Base-by-base conservation (phyloP, 1,140 invertebrate species). In the Cheumatopsyche charites region DNA sequence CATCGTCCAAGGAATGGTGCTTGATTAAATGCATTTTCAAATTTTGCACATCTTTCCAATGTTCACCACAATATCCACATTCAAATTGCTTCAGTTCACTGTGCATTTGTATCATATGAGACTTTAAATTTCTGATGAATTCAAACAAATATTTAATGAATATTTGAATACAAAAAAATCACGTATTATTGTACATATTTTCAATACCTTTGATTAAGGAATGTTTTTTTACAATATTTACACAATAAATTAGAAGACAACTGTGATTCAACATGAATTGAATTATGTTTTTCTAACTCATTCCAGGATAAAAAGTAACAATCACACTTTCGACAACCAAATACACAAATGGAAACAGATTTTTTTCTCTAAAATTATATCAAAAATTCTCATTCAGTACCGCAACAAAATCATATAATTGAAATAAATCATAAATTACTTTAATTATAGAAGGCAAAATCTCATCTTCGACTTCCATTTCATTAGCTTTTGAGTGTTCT, bases 31-130 rank as follows among this genome's bases (percentile, higher is more conserved):
- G 73, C 0, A 47, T n/a, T 49, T 49, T 65, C 12, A 74, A 68
- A 0, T 41, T 21, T 12, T 15, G 41, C 5, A 69, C 36, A 42
- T 62, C 26, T 23, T 52, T 52, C 55, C 68, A 74, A 15, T 29
- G 62, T 5, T 62, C 62, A 15, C 45, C 52, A 25, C 73, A 74
- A 62, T 74, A 74, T 7, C 73, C 73, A 19, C 73, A 74, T 43
- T 67, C 41, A 25, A 74, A 71, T 21, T 68, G 42, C 21, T 58
- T 63, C 21, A 74, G 6, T 13, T 67, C 69, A n/a, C 61, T 36
- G 47, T 74, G 73, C 17, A 41, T 29, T 13, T 19, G 17, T 21
- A 63, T 41, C 3, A 71, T 62, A 43, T 74, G 73, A 17, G 62
- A 36, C 41, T 58, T 66, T 15, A 74, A 43, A 49, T 71, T 42